Base-by-base conservation (phyloP, 2,888 invertebrate species). In the Erebia epiphron region DNA sequence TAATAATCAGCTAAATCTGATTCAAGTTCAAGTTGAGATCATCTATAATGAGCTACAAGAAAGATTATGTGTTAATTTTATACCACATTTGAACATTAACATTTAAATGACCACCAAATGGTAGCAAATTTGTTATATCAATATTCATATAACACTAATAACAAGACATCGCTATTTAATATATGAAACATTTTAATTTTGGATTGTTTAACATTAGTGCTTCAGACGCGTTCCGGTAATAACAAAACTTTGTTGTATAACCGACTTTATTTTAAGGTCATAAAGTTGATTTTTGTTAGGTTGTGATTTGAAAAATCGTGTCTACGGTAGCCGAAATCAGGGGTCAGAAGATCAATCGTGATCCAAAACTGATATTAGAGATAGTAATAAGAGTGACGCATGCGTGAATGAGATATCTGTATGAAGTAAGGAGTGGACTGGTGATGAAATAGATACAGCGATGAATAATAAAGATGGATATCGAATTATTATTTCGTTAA, bases 321-420 rank as follows among this genome's bases (percentile, higher is more conserved):
- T 83, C 83, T 85, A 91, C 92, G 83, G 92, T 92, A 93, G 92
- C 92, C 88, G 84, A 92, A 90, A 88, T 87, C 86, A 86, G 84
- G 90, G 92, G 92, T 92, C 92, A 90, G 81, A 83, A 90, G 92
- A 89, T 91, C 92, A 91, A 86, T 76, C 90, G 88, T 89, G 92
- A 91, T 91, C 87, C 83, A 89, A 90, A 91, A 90, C 88, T 91
- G 91, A 92, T 92, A 90, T 88, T 86, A 86, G 83, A 88, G 88
- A 90, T 90, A 85, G 85, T 85, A 82, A 82, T 77, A 77, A 83
- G 84, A 90, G 85, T 88, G 91, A 90, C 86, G 90, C 86, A 91
- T 88, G 91, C 90, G 89, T 91, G 90, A 90, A 91, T 91, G 86
- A 92, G 88, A 89, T 89, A 89, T 90, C 88, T 88, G 86, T 82